Evolutionary conservation across 2,113 vertebrate species (phyloP).

Genomic region (Bungarus multicinctus): DNA sequence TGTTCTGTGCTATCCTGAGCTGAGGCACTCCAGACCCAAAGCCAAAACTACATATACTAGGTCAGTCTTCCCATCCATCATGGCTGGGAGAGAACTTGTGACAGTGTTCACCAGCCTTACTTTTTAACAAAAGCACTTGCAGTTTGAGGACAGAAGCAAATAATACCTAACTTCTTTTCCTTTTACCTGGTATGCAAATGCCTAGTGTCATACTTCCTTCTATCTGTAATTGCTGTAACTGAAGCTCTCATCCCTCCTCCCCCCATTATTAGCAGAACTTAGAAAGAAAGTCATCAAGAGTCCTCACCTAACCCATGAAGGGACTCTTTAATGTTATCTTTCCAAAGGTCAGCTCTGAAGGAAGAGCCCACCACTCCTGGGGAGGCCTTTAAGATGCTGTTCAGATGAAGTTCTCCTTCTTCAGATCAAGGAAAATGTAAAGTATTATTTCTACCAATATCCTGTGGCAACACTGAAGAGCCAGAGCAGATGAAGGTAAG

Average conservation of each 20-base stretch:
- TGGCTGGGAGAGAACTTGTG: neutral
- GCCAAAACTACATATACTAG: neutral
- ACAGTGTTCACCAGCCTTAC: neutral
- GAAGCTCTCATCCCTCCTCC: neutral
- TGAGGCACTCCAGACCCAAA: neutral
- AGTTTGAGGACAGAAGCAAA: neutral
- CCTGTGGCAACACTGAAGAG: neutral
- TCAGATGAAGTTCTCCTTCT: neutral
- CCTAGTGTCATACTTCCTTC: neutral
- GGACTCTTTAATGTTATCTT: neutral
- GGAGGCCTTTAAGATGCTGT: neutral
- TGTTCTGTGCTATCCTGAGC: neutral
- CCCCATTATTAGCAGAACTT: neutral
- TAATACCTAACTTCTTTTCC: neutral
- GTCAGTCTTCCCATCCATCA: neutral
- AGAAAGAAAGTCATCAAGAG: neutral
- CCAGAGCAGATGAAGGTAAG: neutral
- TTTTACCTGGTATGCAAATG: neutral
- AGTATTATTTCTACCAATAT: neutral
- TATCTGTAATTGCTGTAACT: neutral
- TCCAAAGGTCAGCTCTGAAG: neutral
- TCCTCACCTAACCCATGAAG: neutral
- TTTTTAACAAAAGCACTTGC: neutral
- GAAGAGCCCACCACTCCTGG: neutral
- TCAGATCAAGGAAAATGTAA: neutral